Percentiles rank a stretch among this genome's conserved stretches.
phyloP scores from a whole-genome alignment of 2,797 vertebrate species.

The Schizopygopsis pylzovi region DNA sequence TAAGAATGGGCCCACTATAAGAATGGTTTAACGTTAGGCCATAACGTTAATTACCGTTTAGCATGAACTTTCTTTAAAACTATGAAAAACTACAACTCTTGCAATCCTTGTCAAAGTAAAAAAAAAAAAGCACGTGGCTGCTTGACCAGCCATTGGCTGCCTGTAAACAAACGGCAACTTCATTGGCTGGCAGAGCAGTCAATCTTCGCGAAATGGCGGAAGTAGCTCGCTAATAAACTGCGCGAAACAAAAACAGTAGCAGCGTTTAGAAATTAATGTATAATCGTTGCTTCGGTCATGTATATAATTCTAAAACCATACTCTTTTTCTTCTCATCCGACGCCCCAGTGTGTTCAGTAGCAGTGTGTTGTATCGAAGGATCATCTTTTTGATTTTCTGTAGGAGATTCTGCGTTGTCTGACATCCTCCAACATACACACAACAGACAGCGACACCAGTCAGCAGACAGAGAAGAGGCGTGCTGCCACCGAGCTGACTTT shows the following conservation, averaged over 20 bases:
- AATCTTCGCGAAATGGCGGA: background rate
- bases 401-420: slow-evolving; percentile 79
- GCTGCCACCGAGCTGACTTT: background rate
- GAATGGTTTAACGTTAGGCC: background rate
- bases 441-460: background rate
- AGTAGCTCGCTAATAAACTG: background rate
- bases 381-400: slow-evolving; percentile 78
- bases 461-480: background rate
- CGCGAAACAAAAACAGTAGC: background rate
- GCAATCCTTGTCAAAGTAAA: background rate
- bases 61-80: background rate
- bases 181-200: background rate
- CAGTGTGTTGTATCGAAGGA: slow-evolving; percentile 61
- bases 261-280: background rate
- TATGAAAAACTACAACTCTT: background rate
- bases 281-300: background rate
- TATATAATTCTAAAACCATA: slow-evolving; percentile 54
- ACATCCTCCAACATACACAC: slow-evolving; percentile 72
- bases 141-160: slow-evolving; percentile 15
- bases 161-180: background rate
- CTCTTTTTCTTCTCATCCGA: slow-evolving; percentile 84
- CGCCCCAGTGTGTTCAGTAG: slow-evolving; percentile 68
- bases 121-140: background rate
- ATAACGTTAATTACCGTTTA: background rate
- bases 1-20: background rate